phyloP scores from a whole-genome alignment of 2,113 vertebrate genomes.

The Cochlearius cochlearius region DNA sequence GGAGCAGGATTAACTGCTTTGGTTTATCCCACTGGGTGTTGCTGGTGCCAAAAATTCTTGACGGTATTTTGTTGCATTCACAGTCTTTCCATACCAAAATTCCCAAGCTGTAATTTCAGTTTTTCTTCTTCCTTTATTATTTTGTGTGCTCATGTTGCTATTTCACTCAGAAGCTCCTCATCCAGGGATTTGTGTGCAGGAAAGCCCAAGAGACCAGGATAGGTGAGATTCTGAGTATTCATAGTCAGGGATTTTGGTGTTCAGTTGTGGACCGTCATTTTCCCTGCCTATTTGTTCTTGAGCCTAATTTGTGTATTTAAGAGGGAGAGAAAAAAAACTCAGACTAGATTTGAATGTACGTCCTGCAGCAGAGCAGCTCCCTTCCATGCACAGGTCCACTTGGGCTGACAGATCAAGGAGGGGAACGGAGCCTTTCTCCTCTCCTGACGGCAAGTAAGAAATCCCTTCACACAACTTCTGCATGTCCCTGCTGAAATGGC shows the following conservation, averaged over 20 bases:
- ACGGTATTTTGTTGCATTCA: not conserved
- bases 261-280: not conserved
- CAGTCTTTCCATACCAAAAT: not conserved
- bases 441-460: not conserved
- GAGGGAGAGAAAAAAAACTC: not conserved
- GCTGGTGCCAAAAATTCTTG: not conserved
- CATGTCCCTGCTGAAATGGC: not conserved
- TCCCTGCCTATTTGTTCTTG: not conserved
- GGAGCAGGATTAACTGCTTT: not conserved
- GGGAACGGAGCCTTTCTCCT: not conserved
- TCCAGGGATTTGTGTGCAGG: not conserved
- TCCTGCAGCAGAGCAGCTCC: not conserved
- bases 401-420: accelerated
- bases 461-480: not conserved
- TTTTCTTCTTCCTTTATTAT: not conserved
- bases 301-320: not conserved
- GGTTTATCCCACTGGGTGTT: not conserved
- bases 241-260: not conserved
- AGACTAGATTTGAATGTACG: not conserved
- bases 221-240: not conserved
- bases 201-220: not conserved
- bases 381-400: not conserved
- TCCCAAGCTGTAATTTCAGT: not conserved
- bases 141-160: not conserved
- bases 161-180: not conserved